Conservation (phyloP, 92 coral and sea anemone genomes). For the Epizoanthus fatuus region DNA sequence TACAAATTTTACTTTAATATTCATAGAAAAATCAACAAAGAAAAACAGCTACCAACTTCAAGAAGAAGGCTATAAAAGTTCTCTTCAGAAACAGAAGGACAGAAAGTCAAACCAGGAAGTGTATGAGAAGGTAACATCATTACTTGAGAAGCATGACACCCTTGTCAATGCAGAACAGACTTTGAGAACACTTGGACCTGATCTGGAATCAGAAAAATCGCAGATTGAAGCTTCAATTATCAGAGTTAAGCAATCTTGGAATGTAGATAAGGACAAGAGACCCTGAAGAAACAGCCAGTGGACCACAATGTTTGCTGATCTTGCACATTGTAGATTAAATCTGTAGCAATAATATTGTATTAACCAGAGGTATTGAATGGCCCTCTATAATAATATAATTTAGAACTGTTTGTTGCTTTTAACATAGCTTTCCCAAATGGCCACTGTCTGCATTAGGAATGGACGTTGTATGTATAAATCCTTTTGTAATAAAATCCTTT, state of each 20-base stretch:
- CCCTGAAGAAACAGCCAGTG: too few relatives aligned
- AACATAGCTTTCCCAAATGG: too few relatives aligned
- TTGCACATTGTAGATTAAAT: too few relatives aligned
- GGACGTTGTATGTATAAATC: too few relatives aligned
- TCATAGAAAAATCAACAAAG: conserved; percentile 17
- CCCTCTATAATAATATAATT: too few relatives aligned
- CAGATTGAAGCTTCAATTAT: conserved; percentile 18
- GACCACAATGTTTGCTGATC: too few relatives aligned
- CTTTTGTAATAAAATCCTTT: too few relatives aligned
- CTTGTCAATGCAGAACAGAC: conserved; percentile 10
- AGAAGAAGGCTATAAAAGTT: conserved; percentile 1
- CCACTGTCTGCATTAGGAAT: too few relatives aligned
- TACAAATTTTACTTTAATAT: background rate
- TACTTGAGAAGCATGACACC: conserved; percentile 19
- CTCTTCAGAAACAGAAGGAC: background rate
- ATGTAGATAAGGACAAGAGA: background rate
- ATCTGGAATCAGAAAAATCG: conserved; percentile 21
- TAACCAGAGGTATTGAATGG: too few relatives aligned
- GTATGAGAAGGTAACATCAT: conserved; percentile 16
- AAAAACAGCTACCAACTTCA: conserved; percentile 4
- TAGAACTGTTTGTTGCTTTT: too few relatives aligned
- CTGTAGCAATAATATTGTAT: too few relatives aligned
- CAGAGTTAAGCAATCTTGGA: conserved; percentile 24
- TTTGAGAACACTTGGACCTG: conserved; percentile 28
- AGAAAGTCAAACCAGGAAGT: conserved; percentile 6